Evolutionary conservation across 2,888 invertebrate genomes (phyloP), one percentile per base, ranked within the genome.

Genomic region (Neocrepidodera transversa): DNA sequence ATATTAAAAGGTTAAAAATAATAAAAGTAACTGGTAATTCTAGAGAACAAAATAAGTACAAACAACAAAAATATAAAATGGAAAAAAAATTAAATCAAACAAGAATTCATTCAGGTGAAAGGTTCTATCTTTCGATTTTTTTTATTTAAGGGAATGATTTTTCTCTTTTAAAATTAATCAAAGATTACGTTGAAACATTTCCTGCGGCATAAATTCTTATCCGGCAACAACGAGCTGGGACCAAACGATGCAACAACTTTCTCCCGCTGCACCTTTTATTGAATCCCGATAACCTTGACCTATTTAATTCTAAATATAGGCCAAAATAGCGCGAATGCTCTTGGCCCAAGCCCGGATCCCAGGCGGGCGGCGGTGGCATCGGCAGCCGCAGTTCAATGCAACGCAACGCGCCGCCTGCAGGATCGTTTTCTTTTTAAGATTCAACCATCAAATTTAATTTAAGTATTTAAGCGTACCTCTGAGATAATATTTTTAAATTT

Each of bases 201-300:
- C n/a, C n/a, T n/a, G n/a, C n/a, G n/a, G 11, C 16, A 8, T 6
- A 40, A 40, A 17, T 18, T 18, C 17, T 14, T n/a, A n/a, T 11
- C 42, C 20, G 53, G 45, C 53, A 53, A 53, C 56, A 2, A 1
- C 48, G 48, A 11, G 14, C 10, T 8, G 26, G 6, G n/a, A 7
- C 23, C 20, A 14, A 32, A 28, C 45, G n/a, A n/a, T n/a, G 45
- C 45, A 45, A 45, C 45, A 43, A 53, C 53, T 53, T 53, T 53
- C 53, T 53, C 53, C 45, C 53, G 35, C 30, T 53, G 53, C 53
- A 53, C 43, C 53, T 53, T 45, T 23, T 40, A 56, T 56, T 32
- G 56, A 56, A 48, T 50, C 20, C 32, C 14, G 11, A 17, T 26
- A 32, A 49, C 56, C 56, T 57, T 57, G 56, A 57, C 56, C 56